phyloP scores from a whole-genome alignment of 2,888 invertebrate genomes.

The Chelonus formosanus region DNA sequence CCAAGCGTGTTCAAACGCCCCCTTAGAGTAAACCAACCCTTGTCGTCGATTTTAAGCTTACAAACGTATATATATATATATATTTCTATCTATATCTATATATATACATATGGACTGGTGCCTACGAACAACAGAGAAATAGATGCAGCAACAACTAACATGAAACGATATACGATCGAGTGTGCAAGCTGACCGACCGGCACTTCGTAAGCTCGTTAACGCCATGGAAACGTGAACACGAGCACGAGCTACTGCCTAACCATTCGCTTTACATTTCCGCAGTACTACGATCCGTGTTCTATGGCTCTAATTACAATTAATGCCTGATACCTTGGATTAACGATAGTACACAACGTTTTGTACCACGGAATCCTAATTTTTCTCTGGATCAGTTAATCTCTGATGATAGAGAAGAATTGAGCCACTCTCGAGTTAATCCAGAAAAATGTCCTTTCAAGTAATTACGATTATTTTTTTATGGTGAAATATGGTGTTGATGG shows the following conservation, averaged over 20 bases:
- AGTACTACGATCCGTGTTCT: constrained; percentile 22
- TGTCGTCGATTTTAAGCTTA: constrained; percentile 30
- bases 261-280: constrained; percentile 21
- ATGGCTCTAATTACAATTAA: constrained; percentile 34
- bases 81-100: constrained; percentile 8
- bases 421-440: no score
- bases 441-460: neutral
- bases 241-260: constrained; percentile 12
- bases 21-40: constrained; percentile 29
- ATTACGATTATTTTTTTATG: no score
- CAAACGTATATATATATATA: constrained; percentile 13
- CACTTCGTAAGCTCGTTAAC: constrained; percentile 34
- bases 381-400: neutral
- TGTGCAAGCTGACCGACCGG: constrained; percentile 29
- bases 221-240: constrained; percentile 32
- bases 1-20: constrained; percentile 24
- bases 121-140: constrained; percentile 12
- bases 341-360: constrained; percentile 21
- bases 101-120: neutral
- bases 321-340: constrained; percentile 28
- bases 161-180: constrained; percentile 32
- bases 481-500: no score
- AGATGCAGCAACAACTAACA: constrained; percentile 31
- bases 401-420: no score
- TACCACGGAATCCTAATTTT: neutral